phyloP scores from a whole-genome alignment of 2,113 vertebrate species.

The Thalassoma bifasciatum region DNA sequence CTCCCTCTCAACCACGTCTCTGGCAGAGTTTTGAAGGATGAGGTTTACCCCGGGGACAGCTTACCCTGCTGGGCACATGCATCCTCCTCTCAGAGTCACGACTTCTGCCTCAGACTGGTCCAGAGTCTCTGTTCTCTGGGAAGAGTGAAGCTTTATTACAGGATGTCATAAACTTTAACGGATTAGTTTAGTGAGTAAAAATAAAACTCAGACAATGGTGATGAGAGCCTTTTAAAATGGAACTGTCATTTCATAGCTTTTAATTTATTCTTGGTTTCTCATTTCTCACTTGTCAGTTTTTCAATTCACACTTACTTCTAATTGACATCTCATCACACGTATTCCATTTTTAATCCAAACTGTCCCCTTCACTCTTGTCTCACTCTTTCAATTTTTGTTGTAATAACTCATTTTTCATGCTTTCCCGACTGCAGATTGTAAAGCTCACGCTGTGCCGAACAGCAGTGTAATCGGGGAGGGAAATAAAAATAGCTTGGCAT shows the following conservation, averaged over 20 bases:
- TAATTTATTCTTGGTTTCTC: not conserved
- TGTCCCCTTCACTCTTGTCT: slow-evolving; percentile 9
- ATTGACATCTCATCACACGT: slow-evolving; percentile 1
- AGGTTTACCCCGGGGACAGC: slow-evolving; percentile 38
- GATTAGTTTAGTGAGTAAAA: not conserved
- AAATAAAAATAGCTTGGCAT: slow-evolving; percentile 78
- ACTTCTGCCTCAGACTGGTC: slow-evolving; percentile 4
- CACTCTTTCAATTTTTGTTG: slow-evolving; percentile 6
- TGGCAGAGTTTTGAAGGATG: slow-evolving; percentile 45
- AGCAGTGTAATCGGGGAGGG: slow-evolving; percentile 57
- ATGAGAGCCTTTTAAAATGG: not conserved
- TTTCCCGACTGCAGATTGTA: slow-evolving; percentile 39
- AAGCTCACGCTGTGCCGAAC: slow-evolving; percentile 60
- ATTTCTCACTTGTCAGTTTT: slow-evolving; percentile 7
- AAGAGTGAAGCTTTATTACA: not conserved
- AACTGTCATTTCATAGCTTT: not conserved
- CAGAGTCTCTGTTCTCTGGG: slow-evolving; percentile 4
- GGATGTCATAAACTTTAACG: not conserved
- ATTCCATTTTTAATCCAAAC: not conserved
- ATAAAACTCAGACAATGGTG: not conserved
- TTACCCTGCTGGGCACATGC: slow-evolving; percentile 37
- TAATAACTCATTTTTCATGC: slow-evolving; percentile 36
- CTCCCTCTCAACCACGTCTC: slow-evolving; percentile 12
- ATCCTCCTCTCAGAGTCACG: not conserved
- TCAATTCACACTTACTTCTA: not conserved